Percentiles rank a stretch among this genome's conserved stretches.
Conservation (phyloP, 2,888 invertebrate genomes). For the Tortricodes alternella region DNA sequence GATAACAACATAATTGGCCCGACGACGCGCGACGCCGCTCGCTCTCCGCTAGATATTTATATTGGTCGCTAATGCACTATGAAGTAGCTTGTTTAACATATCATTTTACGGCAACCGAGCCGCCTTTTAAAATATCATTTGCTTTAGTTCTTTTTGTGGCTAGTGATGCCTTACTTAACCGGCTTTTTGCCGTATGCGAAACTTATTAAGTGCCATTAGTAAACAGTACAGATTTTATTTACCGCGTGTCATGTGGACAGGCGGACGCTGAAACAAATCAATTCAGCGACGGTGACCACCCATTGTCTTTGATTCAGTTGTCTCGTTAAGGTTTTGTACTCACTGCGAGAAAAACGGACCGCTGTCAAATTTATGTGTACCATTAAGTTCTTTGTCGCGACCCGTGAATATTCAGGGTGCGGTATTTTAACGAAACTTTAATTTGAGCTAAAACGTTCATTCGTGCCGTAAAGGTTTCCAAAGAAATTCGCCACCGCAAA, state of each 20-base stretch:
- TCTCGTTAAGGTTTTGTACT: slow-evolving; percentile 60
- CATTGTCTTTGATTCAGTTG: slow-evolving; percentile 69
- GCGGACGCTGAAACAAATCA: slow-evolving; percentile 55
- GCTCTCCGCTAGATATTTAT: slow-evolving; percentile 34
- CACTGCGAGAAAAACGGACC: slow-evolving; percentile 52
- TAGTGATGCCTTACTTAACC: slow-evolving; percentile 36
- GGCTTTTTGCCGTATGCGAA: slow-evolving; percentile 25
- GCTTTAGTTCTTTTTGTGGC: slow-evolving; percentile 47
- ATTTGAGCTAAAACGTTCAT: slow-evolving; percentile 58
- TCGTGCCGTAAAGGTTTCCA: slow-evolving; percentile 52
- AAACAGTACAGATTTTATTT: slow-evolving; percentile 24
- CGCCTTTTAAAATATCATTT: slow-evolving; percentile 54
- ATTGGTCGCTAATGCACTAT: slow-evolving; percentile 41
- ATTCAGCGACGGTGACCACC: slow-evolving; percentile 58
- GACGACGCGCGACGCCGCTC: slow-evolving; percentile 28
- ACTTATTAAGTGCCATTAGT: slow-evolving; percentile 28
- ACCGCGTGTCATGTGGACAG: slow-evolving; percentile 35
- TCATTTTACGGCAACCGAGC: slow-evolving; percentile 48
- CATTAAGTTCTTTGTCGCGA: slow-evolving; percentile 60
- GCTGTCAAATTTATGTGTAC: slow-evolving; percentile 65
- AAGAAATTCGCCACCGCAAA: slow-evolving; percentile 43
- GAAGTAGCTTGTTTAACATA: slow-evolving; percentile 49
- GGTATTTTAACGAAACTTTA: slow-evolving; percentile 74
- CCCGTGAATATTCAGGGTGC: slow-evolving; percentile 44
- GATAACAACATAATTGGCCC: slow-evolving; percentile 39